Evolutionary conservation across 2,113 vertebrate genomes (phyloP).

Genomic region (Pituophis catenifer): DNA sequence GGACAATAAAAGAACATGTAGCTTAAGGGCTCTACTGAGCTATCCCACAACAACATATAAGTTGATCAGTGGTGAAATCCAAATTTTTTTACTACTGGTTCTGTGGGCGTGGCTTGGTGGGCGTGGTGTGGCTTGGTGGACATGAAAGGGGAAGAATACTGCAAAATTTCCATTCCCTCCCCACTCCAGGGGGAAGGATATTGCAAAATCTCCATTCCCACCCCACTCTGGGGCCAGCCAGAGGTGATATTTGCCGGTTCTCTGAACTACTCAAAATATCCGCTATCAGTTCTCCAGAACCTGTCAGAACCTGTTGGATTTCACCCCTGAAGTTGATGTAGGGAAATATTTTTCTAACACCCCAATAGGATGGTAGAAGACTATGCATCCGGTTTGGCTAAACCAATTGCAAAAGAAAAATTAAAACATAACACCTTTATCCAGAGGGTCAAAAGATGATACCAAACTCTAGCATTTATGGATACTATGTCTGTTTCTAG

Average conservation of each 20-base stretch:
- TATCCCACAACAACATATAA: background rate
- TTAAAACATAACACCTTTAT: background rate
- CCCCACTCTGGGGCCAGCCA: too few species aligned
- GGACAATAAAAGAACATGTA: background rate
- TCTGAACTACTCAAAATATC: too few species aligned
- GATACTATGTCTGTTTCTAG: background rate
- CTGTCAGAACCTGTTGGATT: too few species aligned
- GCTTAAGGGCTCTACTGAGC: background rate
- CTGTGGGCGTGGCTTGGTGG: too few species aligned
- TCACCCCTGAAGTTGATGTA: background rate
- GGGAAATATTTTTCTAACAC: background rate
- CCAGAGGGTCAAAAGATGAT: background rate
- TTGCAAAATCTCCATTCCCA: too few species aligned
- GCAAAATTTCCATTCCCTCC: too few species aligned
- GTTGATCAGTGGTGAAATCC: background rate
- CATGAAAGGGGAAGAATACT: too few species aligned
- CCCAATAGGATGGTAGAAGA: background rate
- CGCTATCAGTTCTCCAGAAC: too few species aligned
- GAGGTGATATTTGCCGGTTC: too few species aligned
- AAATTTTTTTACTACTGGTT: too few species aligned
- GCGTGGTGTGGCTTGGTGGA: too few species aligned
- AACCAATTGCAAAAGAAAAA: background rate
- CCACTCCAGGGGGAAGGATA: too few species aligned
- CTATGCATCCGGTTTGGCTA: background rate
- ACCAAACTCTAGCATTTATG: background rate